Evolutionary conservation across 2,797 vertebrate genomes (phyloP), one percentile per base, ranked within the genome.

Genomic region (Synaphobranchus kaupii): DNA sequence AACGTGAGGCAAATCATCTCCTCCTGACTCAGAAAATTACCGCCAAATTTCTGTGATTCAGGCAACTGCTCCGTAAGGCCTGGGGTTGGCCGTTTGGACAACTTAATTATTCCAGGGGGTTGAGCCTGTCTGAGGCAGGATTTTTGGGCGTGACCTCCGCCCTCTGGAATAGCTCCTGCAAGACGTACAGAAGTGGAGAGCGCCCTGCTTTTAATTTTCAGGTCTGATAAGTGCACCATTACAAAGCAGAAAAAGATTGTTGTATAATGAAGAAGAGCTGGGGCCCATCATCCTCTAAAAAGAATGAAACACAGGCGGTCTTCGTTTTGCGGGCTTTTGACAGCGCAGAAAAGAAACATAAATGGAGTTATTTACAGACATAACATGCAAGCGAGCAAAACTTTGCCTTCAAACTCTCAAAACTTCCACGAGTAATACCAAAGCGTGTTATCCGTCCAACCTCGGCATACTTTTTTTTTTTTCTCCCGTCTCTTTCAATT

Each of bases 231-330:
- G 84, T 85, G 52, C 78, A 84, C 68, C 48, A 86, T 84, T 25
- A 83, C 31, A 85, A 81, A 22, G 80, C 81, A 83, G 58, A 25
- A 68, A 86, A 58, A 78, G 44, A 83, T 60, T 44, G 78, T 54
- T 88, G 68, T 83, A 81, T 88, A 84, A 84, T 52, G 71, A 71
- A 88, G 50, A 83, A 76, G 83, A 78, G 84, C 86, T 63, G 88
- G 39, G 68, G 71, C 88, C 73, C 15, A n/a, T 86, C 17, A 86
- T 63, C 15, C 82, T 22, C 17, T 71, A 89, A 84, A 12, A 85
- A 58, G 44, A 31, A 68, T 54, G 68, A 78, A 81, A 54, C 34
- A 22, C 56, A 58, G 68, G 71, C 3, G 31, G 58, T 39, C 22
- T 1, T 76, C 34, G 22, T 86, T 34, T 83, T 22, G 56, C 68